Evolutionary conservation across 2,888 invertebrate genomes (phyloP), one percentile per base, ranked within the genome.

Genomic region (Ferdinandea cuprea): DNA sequence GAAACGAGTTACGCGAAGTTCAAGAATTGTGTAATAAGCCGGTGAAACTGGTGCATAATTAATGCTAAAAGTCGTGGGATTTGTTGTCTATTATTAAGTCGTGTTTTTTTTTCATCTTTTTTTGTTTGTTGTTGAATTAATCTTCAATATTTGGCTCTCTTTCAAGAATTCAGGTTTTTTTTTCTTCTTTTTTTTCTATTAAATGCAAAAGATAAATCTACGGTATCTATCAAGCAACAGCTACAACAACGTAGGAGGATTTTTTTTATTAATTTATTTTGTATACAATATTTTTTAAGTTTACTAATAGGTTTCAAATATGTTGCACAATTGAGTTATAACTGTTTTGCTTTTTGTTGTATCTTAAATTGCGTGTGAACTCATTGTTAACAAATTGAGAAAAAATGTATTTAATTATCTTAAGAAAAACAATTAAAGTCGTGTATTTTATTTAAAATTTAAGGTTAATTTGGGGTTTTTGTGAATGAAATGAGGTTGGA

Each of bases 21-120:
- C 69, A 80, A 74, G 17, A 65, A 59, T 80, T 69, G 58, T 74
- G 63, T 58, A 74, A 74, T 50, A 32, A 37, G 74, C 74, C 73
- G 68, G 68, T 50, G 68, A 63, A 69, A 80, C 74, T 61, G 63
- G 69, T 74, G 74, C 74, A 52, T 58, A 56, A 32, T 63, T 72
- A 63, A 50, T 65, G 28, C 19, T 59, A 54, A 72, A 72, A 58
- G 61, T 44, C 61, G 48, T 61, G 56, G 35, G 50, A 71, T 58
- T 71, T 50, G 30, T 71, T 48, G 3, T 46, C 8, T 40, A 5
- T 25, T 25, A 25, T 25, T 25, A 25, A 13, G 19, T n/a, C n/a
- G n/a, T n/a, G n/a, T n/a, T n/a, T n/a, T n/a, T n/a, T n/a, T n/a
- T n/a, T n/a, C n/a, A n/a, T n/a, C n/a, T n/a, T n/a, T 25, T 1